Percentiles rank a stretch among this genome's conserved stretches.
Evolutionary conservation across 2,797 vertebrate genomes (phyloP).

Genomic region (Arnoldichthys spilopterus): DNA sequence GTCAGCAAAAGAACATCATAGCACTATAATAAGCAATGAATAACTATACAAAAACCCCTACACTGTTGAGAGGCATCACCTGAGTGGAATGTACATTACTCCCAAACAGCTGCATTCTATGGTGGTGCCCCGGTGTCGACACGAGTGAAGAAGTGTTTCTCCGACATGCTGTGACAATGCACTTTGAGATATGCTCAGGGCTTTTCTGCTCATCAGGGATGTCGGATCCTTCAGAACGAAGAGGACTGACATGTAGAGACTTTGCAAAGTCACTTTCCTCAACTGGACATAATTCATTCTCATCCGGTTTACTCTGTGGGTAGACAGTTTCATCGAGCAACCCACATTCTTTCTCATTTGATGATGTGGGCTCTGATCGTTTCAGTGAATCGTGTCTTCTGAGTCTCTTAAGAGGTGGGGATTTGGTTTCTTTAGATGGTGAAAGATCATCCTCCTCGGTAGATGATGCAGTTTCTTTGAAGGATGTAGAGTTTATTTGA

Average conservation of each 20-base stretch:
- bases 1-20: no score
- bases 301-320: background rate
- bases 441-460: background rate
- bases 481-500: background rate
- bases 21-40: no score
- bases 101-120: background rate
- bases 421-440: slow-evolving; percentile 11
- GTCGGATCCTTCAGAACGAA: slow-evolving; percentile 12
- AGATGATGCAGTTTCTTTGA: background rate
- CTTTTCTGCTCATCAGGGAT: background rate
- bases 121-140: background rate
- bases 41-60: background rate
- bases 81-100: background rate
- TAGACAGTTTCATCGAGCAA: background rate
- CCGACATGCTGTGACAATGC: background rate
- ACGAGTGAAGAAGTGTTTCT: background rate
- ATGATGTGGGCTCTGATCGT: background rate
- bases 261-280: slow-evolving; percentile 12
- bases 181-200: background rate
- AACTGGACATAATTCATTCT: slow-evolving; percentile 3
- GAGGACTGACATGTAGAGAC: background rate
- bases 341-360: slow-evolving; percentile 3
- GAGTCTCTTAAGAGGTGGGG: slow-evolving; percentile 1
- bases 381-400: background rate
- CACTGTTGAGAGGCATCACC: background rate